Evolutionary conservation across 2,797 vertebrate genomes (phyloP).

Genomic region (Morelia viridis): DNA sequence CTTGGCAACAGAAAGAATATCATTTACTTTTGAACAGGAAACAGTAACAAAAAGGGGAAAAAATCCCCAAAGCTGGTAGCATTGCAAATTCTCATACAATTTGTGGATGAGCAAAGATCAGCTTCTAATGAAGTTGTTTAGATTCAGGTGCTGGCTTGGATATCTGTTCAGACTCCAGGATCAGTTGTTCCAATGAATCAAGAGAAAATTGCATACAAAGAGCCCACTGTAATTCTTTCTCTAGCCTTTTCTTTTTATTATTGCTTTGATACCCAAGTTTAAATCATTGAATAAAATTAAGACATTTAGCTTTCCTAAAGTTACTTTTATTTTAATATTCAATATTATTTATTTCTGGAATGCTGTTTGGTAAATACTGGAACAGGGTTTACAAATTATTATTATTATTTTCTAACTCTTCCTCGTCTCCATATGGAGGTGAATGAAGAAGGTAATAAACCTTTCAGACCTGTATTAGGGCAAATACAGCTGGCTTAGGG

Average conservation of each 20-base stretch:
- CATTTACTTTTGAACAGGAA: conserved; percentile 67
- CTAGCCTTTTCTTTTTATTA: conserved; percentile 56
- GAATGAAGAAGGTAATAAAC: conserved; percentile 28
- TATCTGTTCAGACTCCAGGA: conserved; percentile 65
- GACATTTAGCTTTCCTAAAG: conserved; percentile 31
- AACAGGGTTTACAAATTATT: neutral
- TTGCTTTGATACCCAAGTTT: conserved; percentile 60
- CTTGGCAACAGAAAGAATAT: conserved; percentile 60
- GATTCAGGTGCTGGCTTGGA: conserved; percentile 68
- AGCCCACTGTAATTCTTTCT: conserved; percentile 61
- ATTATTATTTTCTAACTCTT: conserved; percentile 12
- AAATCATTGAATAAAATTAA: conserved; percentile 33
- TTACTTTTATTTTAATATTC: conserved; percentile 48
- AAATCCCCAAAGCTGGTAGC: conserved; percentile 60
- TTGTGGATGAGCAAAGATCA: conserved; percentile 60
- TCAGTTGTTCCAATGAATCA: conserved; percentile 73
- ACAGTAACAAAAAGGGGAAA: conserved; percentile 56
- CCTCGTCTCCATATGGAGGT: neutral
- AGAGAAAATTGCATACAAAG: conserved; percentile 80
- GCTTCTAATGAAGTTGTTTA: conserved; percentile 73
- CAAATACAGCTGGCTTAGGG: conserved; percentile 42
- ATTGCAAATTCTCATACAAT: conserved; percentile 60
- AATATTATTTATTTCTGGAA: neutral
- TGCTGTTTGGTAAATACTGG: neutral
- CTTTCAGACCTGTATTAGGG: neutral